phyloP scores from a whole-genome alignment of 2,888 invertebrate genomes.

The Eilema caniola region DNA sequence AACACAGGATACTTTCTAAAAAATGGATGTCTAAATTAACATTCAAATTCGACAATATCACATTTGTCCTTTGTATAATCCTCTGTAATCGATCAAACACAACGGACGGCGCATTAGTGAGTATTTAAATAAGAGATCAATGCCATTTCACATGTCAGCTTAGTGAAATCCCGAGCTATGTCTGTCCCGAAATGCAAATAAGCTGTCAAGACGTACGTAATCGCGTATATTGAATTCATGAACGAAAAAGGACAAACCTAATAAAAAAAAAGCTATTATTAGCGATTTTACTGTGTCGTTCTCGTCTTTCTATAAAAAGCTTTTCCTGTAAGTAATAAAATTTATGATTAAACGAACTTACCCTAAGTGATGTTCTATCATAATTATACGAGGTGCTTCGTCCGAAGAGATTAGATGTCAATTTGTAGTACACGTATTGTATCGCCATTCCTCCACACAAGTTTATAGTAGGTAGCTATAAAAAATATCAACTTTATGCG shows the following conservation, averaged over 20 bases:
- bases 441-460: no score
- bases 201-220: constrained; percentile 48
- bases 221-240: constrained; percentile 24
- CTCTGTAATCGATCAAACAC: constrained; percentile 52
- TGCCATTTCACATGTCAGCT: constrained; percentile 77
- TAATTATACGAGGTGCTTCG: no score
- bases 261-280: constrained; percentile 17
- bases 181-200: constrained; percentile 66
- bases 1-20: background rate
- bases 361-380: no score
- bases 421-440: no score
- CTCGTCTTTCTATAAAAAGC: constrained; percentile 24
- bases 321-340: constrained; percentile 43
- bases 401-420: no score
- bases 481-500: no score
- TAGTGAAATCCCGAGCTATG: constrained; percentile 67
- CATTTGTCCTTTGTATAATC: constrained; percentile 48
- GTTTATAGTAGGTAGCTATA: no score
- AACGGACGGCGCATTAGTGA: constrained; percentile 60
- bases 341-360: no score
- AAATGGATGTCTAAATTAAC: background rate
- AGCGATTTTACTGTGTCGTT: constrained; percentile 9
- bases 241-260: constrained; percentile 14
- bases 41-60: background rate
- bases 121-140: constrained; percentile 77